Base-by-base conservation (phyloP, 1,140 invertebrate species). In the Drosophila bipectinata region DNA sequence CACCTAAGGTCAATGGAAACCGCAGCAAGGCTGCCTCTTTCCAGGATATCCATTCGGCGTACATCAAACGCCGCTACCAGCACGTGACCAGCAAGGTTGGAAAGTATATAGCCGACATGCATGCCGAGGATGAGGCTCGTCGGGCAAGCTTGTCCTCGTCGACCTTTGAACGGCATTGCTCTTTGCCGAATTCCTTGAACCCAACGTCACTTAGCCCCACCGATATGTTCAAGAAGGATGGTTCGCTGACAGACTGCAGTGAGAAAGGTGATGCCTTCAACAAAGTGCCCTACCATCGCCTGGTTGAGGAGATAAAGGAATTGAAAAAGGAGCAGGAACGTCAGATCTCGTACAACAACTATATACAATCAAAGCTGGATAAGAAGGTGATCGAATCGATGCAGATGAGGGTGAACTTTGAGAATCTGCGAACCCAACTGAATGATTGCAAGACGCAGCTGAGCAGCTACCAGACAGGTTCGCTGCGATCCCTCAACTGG, bases 51-150 rank as follows among this genome's bases (percentile, higher is more conserved):
- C 90, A 91, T 32, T 80, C 90, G 10, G 79, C 68, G 0, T 83
- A 87, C 49, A 91, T 84, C 1, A 90, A 87, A 26, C 68, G 79
- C 10, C 85, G 81, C 28, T 91, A 67, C n/a, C 59, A 77, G 53
- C 90, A 91, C 28, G 90, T 91, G 5, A 72, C 72, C n/a, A 91
- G 90, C 52, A 91, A 91, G 67, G 90, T 91, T 24, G 57, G 57
- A 10, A 81, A 91, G 61, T 91, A 91, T 34, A 91, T 91, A 45
- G 72, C 76, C 7, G 84, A 84, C 1, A 75, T 91, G 1, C 54
- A 90, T 1, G 61, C 58, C 2, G 45, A 69, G 47, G 69, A 78
- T 8, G 45, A 85, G 12, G 55, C 77, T n/a, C 61, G 68, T 3
- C 68, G 77, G 66, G 60, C 14, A 56, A 63, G 14, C 18, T 71